A percentile compares a stretch with the other conserved stretches of the same genome.
phyloP scores from a whole-genome alignment of 2,113 vertebrate species.

The human (Homo sapiens) region GRCh38 chr1:183309001-183309500 shows the following conservation, averaged over 20 bases:
- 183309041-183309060: neutral
- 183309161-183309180: neutral
- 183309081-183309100: neutral
- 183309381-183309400: neutral
- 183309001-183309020: neutral
- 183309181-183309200: neutral
- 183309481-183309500: neutral
- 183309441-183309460: rapidly evolving
- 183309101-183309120: neutral
- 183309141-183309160: neutral
- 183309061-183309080: neutral
- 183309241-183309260: neutral
- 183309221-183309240: neutral
- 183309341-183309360: neutral
- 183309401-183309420: neutral
- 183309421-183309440: neutral
- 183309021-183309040: neutral
- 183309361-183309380: neutral
- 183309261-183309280: neutral
- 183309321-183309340: neutral
- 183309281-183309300: neutral
- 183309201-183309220: neutral
- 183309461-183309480: neutral
- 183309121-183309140: neutral
- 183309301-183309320: neutral